phyloP scores from a whole-genome alignment of 2,888 invertebrate genomes.

The Malachius bipustulatus region DNA sequence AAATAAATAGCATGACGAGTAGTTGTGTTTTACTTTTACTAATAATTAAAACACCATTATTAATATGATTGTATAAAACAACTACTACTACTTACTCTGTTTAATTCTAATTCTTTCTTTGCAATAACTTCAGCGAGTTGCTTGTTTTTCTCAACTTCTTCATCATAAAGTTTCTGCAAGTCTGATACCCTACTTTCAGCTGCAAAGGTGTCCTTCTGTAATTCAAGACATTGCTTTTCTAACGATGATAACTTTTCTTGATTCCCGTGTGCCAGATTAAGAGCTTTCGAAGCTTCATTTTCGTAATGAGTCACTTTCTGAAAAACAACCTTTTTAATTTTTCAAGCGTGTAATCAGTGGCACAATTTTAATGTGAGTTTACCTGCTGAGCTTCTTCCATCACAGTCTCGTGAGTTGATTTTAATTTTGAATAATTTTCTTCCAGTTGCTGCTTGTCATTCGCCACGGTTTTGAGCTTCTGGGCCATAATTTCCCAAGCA shows the following conservation, averaged over 20 bases:
- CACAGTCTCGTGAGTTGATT: conserved; percentile 22
- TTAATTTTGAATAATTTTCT: conserved; percentile 24
- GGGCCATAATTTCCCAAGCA: conserved; percentile 45
- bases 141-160: conserved; percentile 36
- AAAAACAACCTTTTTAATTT: conserved; percentile 11
- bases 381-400: conserved; percentile 29
- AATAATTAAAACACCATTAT: conserved; percentile 6
- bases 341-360: not conserved
- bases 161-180: conserved; percentile 18
- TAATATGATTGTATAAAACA: too few species aligned
- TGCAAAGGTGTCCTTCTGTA: conserved; percentile 37
- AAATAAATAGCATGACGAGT: too few species aligned
- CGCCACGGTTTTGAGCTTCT: conserved; percentile 28
- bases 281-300: conserved; percentile 58
- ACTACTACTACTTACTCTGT: conserved; percentile 41
- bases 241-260: conserved; percentile 51
- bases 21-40: too few species aligned
- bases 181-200: conserved; percentile 23
- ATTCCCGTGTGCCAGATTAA: conserved; percentile 54
- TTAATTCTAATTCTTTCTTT: conserved; percentile 44
- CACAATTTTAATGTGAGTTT: conserved; percentile 8
- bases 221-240: conserved; percentile 40
- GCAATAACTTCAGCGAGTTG: conserved; percentile 49
- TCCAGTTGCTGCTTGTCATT: conserved; percentile 31
- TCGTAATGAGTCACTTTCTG: conserved; percentile 50